Percentiles rank a stretch among this genome's conserved stretches.
phyloP scores from a whole-genome alignment of 2,888 invertebrate genomes.

The Dugesia japonica region DNA sequence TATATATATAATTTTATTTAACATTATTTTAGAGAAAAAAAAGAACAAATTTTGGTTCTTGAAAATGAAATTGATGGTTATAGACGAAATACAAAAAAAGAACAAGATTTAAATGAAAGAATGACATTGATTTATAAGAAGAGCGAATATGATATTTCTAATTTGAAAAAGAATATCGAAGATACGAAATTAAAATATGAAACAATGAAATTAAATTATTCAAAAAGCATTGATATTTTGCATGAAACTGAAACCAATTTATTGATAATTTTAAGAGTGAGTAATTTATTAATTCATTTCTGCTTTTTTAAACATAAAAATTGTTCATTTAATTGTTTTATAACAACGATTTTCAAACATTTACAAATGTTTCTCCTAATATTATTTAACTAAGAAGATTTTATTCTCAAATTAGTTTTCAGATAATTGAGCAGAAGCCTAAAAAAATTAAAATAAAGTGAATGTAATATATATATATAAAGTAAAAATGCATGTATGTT shows the following conservation, averaged over 20 bases:
- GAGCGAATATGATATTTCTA: constrained; percentile 45
- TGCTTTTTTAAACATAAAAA: not conserved
- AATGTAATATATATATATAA: too few species aligned
- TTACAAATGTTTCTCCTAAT: too few species aligned
- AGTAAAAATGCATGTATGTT: too few species aligned
- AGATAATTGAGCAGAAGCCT: too few species aligned
- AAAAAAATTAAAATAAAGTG: too few species aligned
- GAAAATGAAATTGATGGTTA: constrained; percentile 47
- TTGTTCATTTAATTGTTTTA: not conserved
- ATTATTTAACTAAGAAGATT: too few species aligned
- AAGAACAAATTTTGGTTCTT: constrained; percentile 43
- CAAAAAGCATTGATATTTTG: constrained; percentile 44
- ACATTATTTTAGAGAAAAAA: constrained; percentile 41
- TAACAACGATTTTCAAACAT: too few species aligned
- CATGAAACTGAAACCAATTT: constrained; percentile 47
- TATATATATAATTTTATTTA: too few species aligned
- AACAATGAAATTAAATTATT: constrained; percentile 44
- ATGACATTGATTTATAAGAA: constrained; percentile 45
- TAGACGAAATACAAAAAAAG: constrained; percentile 44
- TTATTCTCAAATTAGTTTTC: too few species aligned
- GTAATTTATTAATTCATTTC: too few species aligned
- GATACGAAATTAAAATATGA: constrained; percentile 43
- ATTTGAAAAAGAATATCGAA: constrained; percentile 41
- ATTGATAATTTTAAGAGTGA: constrained; percentile 41
- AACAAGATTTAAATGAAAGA: constrained; percentile 48